Evolutionary conservation across 2,797 vertebrate species (phyloP), one percentile per base, ranked within the genome.

Genomic region (Vespertilio murinus): DNA sequence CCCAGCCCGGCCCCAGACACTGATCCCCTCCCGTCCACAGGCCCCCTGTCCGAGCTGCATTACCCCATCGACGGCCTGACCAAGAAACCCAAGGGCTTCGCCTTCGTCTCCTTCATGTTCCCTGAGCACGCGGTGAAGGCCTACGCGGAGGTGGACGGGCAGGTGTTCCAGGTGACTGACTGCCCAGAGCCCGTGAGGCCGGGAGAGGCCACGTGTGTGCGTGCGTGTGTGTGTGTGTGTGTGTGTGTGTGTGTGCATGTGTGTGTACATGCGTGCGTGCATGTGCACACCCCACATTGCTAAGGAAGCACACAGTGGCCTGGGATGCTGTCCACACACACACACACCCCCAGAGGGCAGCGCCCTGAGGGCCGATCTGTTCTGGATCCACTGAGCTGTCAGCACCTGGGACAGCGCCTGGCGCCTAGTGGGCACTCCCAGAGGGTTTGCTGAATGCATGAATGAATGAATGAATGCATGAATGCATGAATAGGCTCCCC

Each of bases 101-200:
- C 99, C 40, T 99, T 99, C n/a, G 14, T 99, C 83, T 99, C 99
- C 5, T 99, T 99, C 97, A 99, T 99, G 98, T 99, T 99, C 47
- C 99, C 99, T 0, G 99, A 99, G 97, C 99, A 99, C 0, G 99
- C 99, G 0, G 99, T 99, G 91, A 98, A 98, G 40, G 99, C 99
- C 80, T 98, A 99, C 0, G 96, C 98, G 0, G 98, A 99, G 78
- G 96, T 99, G 85, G 99, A 99, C 0, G 99, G 99, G 45, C 99
- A 99, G 47, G 97, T 99, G 92, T 99, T 99, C 98, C 99, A 99
- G 99, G 99, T 99, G 97, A 17, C 17, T 99, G 97, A 17, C 17
- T 0, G 42, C 93, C 1, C 2, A 0, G 18, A 30, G 28, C 77
- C 13, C 6, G 40, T 0, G 8, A 8, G 45, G 45, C 45, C 13